Conservation (phyloP, 2,113 vertebrate species). For the Mobula hypostoma region DNA sequence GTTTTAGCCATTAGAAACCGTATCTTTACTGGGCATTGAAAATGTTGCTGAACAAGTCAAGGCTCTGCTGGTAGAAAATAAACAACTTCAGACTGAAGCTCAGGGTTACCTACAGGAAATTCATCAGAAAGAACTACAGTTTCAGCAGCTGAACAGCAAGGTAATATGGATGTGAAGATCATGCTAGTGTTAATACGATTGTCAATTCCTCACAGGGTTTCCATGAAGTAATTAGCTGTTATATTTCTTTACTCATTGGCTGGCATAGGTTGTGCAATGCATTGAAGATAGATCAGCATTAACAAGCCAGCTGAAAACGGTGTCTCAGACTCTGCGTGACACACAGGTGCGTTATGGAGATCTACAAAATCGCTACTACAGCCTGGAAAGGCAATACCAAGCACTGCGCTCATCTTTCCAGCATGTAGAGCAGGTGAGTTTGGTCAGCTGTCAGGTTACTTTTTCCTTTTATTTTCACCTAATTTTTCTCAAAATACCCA, state of each 20-base stretch:
- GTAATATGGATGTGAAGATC: constrained; percentile 46
- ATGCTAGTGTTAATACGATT: not conserved
- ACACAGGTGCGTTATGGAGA: constrained; percentile 58
- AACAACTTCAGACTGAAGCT: constrained; percentile 58
- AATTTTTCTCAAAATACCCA: too few relatives aligned
- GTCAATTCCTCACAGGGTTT: not conserved
- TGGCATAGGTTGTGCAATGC: constrained; percentile 60
- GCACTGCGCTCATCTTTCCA: constrained; percentile 43
- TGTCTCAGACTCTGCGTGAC: constrained; percentile 70
- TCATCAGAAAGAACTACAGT: constrained; percentile 65
- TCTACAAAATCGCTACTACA: constrained; percentile 63
- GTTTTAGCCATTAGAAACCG: constrained; percentile 50
- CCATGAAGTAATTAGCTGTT: not conserved
- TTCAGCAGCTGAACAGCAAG: constrained; percentile 68
- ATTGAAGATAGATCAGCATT: constrained; percentile 64
- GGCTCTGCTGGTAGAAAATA: constrained; percentile 53
- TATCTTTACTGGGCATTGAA: constrained; percentile 45
- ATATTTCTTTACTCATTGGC: not conserved
- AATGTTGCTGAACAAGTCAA: constrained; percentile 45
- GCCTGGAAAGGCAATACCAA: constrained; percentile 63
- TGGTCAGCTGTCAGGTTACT: not conserved
- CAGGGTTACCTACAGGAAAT: constrained; percentile 68
- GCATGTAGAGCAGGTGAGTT: constrained; percentile 46
- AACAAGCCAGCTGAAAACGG: constrained; percentile 60
- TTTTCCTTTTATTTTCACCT: not conserved